phyloP scores from a whole-genome alignment of 2,888 invertebrate species.

The Sympetrum striolatum region DNA sequence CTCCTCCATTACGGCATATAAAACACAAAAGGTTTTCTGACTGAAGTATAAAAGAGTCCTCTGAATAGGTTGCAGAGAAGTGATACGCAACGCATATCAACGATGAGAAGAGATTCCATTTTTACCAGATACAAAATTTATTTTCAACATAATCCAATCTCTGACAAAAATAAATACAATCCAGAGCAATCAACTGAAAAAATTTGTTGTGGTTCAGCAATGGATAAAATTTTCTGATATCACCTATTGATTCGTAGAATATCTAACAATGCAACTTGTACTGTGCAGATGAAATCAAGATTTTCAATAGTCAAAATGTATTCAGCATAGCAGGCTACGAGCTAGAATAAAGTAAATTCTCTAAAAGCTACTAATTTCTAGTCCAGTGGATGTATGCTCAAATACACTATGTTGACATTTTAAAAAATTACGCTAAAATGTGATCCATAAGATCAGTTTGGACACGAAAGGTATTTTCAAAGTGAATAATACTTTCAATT shows the following conservation, averaged over 20 bases:
- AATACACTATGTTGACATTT: neutral
- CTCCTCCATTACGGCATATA: no score
- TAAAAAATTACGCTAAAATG: neutral
- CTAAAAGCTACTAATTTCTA: neutral
- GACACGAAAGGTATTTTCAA: neutral
- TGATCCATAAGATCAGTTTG: neutral
- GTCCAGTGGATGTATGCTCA: neutral
- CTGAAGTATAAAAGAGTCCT: no score
- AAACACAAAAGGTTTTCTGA: no score
- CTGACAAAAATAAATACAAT: neutral
- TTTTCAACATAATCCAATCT: constrained; percentile 1
- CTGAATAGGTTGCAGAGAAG: no score
- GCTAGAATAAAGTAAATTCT: neutral
- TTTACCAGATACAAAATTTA: constrained; percentile 4
- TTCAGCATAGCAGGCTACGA: neutral
- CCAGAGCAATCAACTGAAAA: neutral
- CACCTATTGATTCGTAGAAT: no score
- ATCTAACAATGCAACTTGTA: no score
- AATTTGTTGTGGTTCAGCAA: no score
- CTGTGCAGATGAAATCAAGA: no score
- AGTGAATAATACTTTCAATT: neutral
- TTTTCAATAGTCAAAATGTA: neutral
- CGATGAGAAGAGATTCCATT: neutral
- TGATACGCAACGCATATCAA: no score
- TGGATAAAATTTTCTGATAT: no score